Evolutionary conservation across 2,113 vertebrate genomes (phyloP).

Genomic region (Oncorhynchus keta): DNA sequence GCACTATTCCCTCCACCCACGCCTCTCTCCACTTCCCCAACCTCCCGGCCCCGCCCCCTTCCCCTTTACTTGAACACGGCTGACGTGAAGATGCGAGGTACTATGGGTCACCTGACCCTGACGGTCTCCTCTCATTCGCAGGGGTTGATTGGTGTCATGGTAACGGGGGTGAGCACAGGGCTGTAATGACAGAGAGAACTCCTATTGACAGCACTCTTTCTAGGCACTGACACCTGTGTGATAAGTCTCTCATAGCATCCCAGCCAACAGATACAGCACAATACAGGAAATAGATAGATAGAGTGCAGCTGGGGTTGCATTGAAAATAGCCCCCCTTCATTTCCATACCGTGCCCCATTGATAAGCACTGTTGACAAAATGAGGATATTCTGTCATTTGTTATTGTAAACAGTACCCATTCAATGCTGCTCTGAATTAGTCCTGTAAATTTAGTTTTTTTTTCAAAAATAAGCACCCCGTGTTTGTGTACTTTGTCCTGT

Average conservation of each 20-base stretch:
- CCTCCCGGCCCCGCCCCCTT: background rate
- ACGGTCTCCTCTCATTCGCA: background rate
- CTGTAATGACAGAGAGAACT: constrained; percentile 18
- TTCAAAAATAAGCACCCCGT: no score
- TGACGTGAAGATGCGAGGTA: background rate
- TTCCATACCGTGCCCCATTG: no score
- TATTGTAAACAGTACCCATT: no score
- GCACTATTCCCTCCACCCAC: no score
- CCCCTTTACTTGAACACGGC: background rate
- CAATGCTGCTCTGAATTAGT: no score
- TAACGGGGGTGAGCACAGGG: constrained; percentile 6
- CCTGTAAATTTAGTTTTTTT: no score
- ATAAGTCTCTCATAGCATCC: constrained; percentile 8
- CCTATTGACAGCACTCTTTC: background rate
- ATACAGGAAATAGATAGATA: background rate
- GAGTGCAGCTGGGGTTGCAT: background rate
- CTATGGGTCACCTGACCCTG: background rate
- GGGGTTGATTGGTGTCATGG: constrained; percentile 38
- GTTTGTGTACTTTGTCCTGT: background rate
- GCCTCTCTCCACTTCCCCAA: background rate
- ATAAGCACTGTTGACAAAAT: no score
- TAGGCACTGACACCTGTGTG: constrained; percentile 42
- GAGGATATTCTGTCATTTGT: no score
- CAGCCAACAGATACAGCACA: constrained; percentile 1
- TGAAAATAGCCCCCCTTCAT: no score